Evolutionary conservation across 2,113 vertebrate species (phyloP), one percentile per base, ranked within the genome.

Genomic region (Lonchura striata): DNA sequence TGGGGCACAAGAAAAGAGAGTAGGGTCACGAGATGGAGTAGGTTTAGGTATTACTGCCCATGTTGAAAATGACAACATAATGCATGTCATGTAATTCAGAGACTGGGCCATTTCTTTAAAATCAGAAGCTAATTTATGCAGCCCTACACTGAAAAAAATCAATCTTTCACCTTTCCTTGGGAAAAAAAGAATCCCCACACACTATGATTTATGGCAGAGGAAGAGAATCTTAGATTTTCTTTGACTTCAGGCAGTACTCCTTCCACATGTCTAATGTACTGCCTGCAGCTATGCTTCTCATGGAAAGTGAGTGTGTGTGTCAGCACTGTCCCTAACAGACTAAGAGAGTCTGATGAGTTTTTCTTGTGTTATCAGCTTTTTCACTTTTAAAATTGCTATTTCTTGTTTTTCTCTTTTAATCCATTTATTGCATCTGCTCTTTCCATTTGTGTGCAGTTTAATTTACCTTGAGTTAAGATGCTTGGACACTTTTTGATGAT

Each of bases 141-240:
- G 85, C 42, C 46, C 59, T 90, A 63, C 52, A 46, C 60, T 68
- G 76, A 74, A 94, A 91, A 96, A 96, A 91, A 92, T 86, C 70
- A 91, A 31, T 90, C 88, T 95, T 97, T 66, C 77, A 88, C 82
- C 64, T 92, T 69, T 30, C 37, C 60, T 80, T 64, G 53, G 54
- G 13, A 82, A 53, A 86, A 86, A 39, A 39, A 86, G 49, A 25
- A 0, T 10, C 9, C 15, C 7, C 56, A 42, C 0, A 0, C 2
- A 0, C 64, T 86, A 27, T 95, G 96, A 97, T 97, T 97, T 96
- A 97, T 94, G 82, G 80, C 72, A 94, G 94, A 96, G 96, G 86
- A 96, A 96, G 91, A 97, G 86, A 59, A 95, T 54, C 90, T 94
- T 82, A 90, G 74, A 44, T 80, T 94, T 97, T 70, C 75, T 89